phyloP scores from a whole-genome alignment of 1,140 invertebrate genomes.

The Micrasema minimum region DNA sequence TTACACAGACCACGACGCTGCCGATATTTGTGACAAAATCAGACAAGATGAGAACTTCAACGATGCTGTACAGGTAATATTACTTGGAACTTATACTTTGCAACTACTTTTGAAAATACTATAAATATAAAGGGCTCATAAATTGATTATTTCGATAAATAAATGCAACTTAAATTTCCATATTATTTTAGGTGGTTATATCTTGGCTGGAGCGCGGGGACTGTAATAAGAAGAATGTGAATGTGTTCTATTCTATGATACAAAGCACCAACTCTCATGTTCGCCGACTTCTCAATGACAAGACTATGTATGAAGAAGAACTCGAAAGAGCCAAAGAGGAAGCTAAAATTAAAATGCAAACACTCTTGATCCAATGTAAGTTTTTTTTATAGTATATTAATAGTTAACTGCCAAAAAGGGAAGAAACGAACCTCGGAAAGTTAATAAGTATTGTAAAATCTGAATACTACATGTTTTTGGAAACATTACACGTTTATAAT shows the following conservation, averaged over 20 bases:
- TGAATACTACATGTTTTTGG: too few species aligned
- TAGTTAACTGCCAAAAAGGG: not conserved
- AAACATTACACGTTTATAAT: too few species aligned
- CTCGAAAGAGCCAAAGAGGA: constrained; percentile 81
- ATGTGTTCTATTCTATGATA: constrained; percentile 93
- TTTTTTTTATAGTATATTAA: constrained; percentile 54
- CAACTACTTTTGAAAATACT: too few species aligned
- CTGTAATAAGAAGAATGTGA: constrained; percentile 88
- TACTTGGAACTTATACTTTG: too few species aligned
- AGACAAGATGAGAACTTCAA: constrained; percentile 84
- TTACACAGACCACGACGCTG: constrained; percentile 87
- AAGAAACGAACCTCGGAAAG: not conserved
- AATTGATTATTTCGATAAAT: too few species aligned
- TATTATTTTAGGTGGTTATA: constrained; percentile 75
- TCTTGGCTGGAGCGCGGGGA: constrained; percentile 93
- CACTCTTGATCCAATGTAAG: constrained; percentile 88
- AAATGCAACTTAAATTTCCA: too few species aligned
- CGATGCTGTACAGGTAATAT: constrained; percentile 75
- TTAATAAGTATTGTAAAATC: not conserved
- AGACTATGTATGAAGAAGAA: constrained; percentile 87
- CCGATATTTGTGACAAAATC: constrained; percentile 82
- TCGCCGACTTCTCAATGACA: constrained; percentile 84
- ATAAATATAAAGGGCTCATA: too few species aligned
- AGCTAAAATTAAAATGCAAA: constrained; percentile 83
- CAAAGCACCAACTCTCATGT: constrained; percentile 93